Conservation (phyloP, 2,113 vertebrate species). For the Pristiophorus japonicus region DNA sequence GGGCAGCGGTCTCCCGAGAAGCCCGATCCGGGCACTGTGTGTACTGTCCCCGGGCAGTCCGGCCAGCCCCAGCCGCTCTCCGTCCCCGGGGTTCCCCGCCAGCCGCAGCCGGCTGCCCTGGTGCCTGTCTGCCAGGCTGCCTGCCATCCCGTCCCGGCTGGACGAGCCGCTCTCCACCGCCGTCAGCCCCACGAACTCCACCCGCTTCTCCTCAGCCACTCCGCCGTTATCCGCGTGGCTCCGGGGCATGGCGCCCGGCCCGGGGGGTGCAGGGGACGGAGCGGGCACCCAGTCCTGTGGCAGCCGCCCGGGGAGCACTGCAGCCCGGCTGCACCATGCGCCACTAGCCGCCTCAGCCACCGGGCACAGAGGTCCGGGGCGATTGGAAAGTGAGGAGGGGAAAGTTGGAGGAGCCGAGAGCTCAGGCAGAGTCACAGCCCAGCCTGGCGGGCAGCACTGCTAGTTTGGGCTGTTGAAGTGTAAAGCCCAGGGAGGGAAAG, state of each 20-base stretch:
- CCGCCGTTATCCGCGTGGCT: conserved; percentile 40
- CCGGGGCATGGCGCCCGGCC: not conserved
- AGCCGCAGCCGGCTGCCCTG: conserved; percentile 23
- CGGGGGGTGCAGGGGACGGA: not conserved
- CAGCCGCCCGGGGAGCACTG: not conserved
- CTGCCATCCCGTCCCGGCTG: not conserved
- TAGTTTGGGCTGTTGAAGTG: not conserved
- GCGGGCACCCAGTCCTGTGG: not conserved
- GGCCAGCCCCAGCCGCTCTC: not conserved
- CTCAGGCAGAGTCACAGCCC: not conserved
- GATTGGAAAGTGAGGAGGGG: too few relatives aligned
- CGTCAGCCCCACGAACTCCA: conserved; percentile 78
- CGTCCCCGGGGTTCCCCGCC: not conserved
- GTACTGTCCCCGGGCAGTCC: not conserved
- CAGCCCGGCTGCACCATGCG: not conserved
- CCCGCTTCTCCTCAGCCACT: conserved; percentile 59
- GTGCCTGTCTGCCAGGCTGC: not conserved
- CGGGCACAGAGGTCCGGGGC: too few relatives aligned
- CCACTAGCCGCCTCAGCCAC: not conserved
- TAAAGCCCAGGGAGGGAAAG: not conserved
- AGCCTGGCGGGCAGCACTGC: not conserved
- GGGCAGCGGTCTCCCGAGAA: conserved; percentile 72
- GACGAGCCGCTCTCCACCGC: conserved; percentile 51
- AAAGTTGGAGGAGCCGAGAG: not conserved
- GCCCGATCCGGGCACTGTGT: conserved; percentile 58